Base-by-base conservation (phyloP, 2,888 invertebrate genomes). In the Apoda limacodes region DNA sequence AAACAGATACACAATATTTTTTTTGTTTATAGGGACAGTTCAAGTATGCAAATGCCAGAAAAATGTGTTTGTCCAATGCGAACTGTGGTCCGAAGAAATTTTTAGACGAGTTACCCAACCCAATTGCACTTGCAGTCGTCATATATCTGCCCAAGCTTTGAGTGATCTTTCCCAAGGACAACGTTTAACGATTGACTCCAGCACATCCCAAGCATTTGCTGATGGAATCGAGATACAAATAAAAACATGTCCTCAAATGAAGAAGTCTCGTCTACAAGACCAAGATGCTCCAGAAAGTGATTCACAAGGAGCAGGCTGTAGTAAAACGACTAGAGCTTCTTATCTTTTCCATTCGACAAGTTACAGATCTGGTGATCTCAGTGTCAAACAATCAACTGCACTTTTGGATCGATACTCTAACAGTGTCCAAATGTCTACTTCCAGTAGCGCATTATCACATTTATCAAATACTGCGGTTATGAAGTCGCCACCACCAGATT, bases 41-140 rank as follows among this genome's bases (percentile, higher is more conserved):
- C 56, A 65, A 50, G 65, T 75, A 11, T 78, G 75, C 61, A 72
- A 70, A 38, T 78, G 76, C 44, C 68, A 66, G 69, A 75, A 74
- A 47, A 72, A 63, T 38, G 72, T 67, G 22, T 66, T 68, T 41
- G 69, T 75, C 6, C 76, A 78, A 45, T 76, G 78, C 45, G 76
- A 76, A 43, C 40, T 76, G 35, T 71, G 75, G 71, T 66, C 69
- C 43, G 74, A 74, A 25, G 75, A 74, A 48, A 71, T 69, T 12
- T 39, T 75, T 21, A 60, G 72, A 4, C 64, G 59, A 13, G 61
- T 70, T 28, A 43, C 57, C 2, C 55, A 55, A n/a, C 72, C 71
- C 1, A 59, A 65, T 38, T 71, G 71, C 48, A 61, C 60, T 5
- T 75, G 75, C 43, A 62, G 67, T 9, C 59, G 68, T 0, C 68